phyloP scores from a whole-genome alignment of 2,113 vertebrate species.

The Lates calcarifer region DNA sequence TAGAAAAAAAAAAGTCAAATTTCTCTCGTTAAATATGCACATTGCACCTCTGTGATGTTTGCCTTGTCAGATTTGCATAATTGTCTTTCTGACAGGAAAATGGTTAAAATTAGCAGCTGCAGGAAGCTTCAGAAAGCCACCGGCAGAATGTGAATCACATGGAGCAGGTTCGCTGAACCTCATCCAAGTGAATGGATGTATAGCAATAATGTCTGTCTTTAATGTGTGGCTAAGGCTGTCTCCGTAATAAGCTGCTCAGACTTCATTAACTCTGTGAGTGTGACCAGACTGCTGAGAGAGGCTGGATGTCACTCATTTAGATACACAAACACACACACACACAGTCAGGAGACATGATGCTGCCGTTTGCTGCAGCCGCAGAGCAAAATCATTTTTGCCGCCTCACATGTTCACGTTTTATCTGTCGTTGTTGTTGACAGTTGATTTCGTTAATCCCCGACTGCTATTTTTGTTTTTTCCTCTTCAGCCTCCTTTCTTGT shows the following conservation, averaged over 20 bases:
- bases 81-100: conserved; percentile 35
- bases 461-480: conserved; percentile 24
- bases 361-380: conserved; percentile 26
- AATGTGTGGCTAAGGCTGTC: conserved; percentile 50
- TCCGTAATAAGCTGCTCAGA: conserved; percentile 63
- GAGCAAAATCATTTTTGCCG: neutral
- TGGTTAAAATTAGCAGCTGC: conserved; percentile 13
- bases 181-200: conserved; percentile 5
- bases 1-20: neutral
- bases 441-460: conserved; percentile 24
- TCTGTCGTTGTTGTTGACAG: neutral
- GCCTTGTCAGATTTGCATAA: conserved; percentile 49
- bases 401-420: neutral
- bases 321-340: conserved; percentile 10
- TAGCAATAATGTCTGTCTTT: conserved; percentile 1
- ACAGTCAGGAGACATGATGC: conserved; percentile 14
- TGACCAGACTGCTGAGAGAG: conserved; percentile 66
- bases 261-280: conserved; percentile 63
- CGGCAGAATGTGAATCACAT: neutral
- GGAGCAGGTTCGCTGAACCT: conserved; percentile 7
- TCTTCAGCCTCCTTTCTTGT: neutral
- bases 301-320: conserved; percentile 19
- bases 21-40: conserved; percentile 33
- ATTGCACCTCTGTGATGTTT: conserved; percentile 24
- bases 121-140: neutral